Evolutionary conservation across 2,888 invertebrate species (phyloP).

Genomic region (Phaonia tiefii): DNA sequence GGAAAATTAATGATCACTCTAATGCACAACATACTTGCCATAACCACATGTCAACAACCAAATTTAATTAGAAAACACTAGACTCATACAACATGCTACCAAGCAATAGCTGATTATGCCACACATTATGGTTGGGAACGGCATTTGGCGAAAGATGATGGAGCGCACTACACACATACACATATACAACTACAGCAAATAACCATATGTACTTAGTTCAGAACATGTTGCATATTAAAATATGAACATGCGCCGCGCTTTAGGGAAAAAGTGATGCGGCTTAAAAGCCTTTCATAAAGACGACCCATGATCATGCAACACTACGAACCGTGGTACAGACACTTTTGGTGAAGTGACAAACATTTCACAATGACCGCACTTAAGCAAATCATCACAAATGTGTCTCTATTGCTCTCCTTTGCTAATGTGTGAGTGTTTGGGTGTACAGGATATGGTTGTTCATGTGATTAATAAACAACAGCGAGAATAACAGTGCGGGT

Average conservation of each 20-base stretch:
- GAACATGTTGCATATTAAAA: conserved; percentile 30
- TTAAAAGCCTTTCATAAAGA: background rate
- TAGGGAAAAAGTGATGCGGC: background rate
- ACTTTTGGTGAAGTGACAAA: conserved; percentile 13
- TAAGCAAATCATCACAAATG: conserved; percentile 18
- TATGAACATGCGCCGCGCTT: background rate
- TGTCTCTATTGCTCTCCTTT: background rate
- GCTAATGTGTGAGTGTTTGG: background rate
- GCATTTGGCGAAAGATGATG: background rate
- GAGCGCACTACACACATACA: background rate
- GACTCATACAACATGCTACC: background rate
- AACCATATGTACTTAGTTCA: background rate
- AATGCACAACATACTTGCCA: conserved; percentile 4
- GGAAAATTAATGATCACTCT: background rate
- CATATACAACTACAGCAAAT: background rate
- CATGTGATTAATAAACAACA: too few relatives aligned
- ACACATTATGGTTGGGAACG: conserved; percentile 9
- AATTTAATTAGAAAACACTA: conserved; percentile 34
- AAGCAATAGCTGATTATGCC: conserved; percentile 1
- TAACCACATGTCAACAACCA: conserved; percentile 35
- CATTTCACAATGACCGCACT: conserved; percentile 22
- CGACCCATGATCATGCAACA: background rate
- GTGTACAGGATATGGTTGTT: too few relatives aligned
- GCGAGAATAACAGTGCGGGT: too few relatives aligned
- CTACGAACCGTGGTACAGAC: background rate